Evolutionary conservation across 1,140 invertebrate species (phyloP).

Genomic region (Camponotus floridanus): DNA sequence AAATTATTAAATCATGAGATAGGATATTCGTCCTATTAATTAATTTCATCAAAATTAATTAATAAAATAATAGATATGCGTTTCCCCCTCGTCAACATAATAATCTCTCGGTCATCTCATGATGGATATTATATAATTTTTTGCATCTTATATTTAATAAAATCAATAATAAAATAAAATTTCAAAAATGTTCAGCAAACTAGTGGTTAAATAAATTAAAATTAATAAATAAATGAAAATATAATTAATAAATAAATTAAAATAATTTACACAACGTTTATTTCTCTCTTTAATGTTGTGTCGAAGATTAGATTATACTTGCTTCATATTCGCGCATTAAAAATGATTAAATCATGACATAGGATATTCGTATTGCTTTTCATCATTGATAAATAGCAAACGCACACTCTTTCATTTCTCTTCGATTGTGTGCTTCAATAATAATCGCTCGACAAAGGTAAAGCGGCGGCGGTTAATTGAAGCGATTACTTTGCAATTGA

Average conservation of each 20-base stretch:
- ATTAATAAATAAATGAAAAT: background rate
- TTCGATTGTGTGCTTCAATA: background rate
- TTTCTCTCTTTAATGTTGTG: too few relatives aligned
- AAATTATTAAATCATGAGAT: background rate
- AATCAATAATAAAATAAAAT: constrained; percentile 22
- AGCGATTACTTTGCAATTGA: constrained; percentile 19
- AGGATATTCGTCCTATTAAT: background rate
- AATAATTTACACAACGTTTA: background rate
- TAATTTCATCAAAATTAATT: too few relatives aligned
- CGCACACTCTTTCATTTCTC: background rate
- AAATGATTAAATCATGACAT: background rate
- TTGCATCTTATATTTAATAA: background rate
- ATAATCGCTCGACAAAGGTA: constrained; percentile 8
- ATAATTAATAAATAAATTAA: background rate
- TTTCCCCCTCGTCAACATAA: too few relatives aligned
- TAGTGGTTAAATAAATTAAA: background rate
- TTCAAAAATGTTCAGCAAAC: background rate
- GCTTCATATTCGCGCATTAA: background rate
- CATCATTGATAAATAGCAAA: constrained; percentile 4
- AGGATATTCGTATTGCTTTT: background rate
- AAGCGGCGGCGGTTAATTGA: constrained; percentile 28
- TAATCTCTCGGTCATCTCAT: too few relatives aligned
- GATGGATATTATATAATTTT: too few relatives aligned
- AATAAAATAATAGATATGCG: too few relatives aligned
- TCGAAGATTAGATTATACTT: background rate